Base-by-base conservation (phyloP, 2,888 invertebrate species). In the Epinotia brunnichana region DNA sequence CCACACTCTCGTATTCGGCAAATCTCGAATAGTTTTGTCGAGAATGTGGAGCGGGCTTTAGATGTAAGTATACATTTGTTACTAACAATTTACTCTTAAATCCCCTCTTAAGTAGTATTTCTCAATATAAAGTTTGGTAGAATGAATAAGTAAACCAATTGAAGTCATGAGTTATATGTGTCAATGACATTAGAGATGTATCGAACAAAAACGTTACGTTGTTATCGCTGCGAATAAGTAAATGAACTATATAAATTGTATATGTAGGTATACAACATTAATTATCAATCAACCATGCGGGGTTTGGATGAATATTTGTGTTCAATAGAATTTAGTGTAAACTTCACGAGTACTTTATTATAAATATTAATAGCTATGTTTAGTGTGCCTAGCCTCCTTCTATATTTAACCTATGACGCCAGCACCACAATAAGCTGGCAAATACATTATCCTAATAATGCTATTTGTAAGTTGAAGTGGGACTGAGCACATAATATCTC, bases 321-420 rank as follows among this genome's bases (percentile, higher is more conserved):
- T 5, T 48, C 48, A 5, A n/a, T 48, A n/a, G 48, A 48, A 48
- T 48, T 48, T n/a, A n/a, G n/a, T 15, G 48, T n/a, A 48, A 48
- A 48, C 48, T 5, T 5, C n/a, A 4, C 15, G 48, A 48, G 48
- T 44, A 48, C 5, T n/a, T n/a, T 48, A 48, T n/a, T 48, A 48
- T 7, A n/a, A n/a, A 48, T n/a, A 48, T 35, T 7, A 35, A 35
- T 35, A n/a, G n/a, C n/a, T n/a, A 35, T 35, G 35, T 35, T 35
- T 35, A 35, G 35, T 0, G 1, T 35, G 35, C 48, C 7, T 17
- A 24, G 17, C 39, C 19, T 39, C 11, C 13, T 59, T 57, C 64
- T 70, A 70, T 44, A 64, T 64, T 64, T 70, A 70, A 68, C 57
- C 59, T 51, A 64, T 64, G 64, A 70, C 35, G 57, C 15, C 19